Base-by-base conservation (phyloP, 2,888 invertebrate species). In the Eupithecia tripunctaria region DNA sequence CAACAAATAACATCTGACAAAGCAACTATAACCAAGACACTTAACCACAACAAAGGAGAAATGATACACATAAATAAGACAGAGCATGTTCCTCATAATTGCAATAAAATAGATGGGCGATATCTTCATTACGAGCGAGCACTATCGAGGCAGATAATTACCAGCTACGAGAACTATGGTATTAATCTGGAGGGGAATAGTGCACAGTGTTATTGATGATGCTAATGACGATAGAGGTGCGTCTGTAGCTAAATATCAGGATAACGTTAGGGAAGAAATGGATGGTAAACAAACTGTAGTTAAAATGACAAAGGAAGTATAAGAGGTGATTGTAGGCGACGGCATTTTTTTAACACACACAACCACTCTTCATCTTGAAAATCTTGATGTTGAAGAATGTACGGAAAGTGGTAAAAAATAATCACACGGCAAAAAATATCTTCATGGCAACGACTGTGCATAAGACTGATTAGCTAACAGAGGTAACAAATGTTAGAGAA, bases 81-180 rank as follows among this genome's bases (percentile, higher is more conserved):
- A 64, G 67, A 25, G 69, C 67, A 76, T 72, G 72, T 73, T 74
- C 71, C 67, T 75, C 74, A 78, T 87, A 86, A 89, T 87, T 86
- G 88, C 88, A 89, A 88, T 86, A 87, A 86, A 87, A 85, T 85
- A 85, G 89, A 88, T 86, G 83, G 82, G 83, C 84, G 88, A 91
- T 91, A 89, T 91, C 89, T 92, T 91, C 90, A 91, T 92, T 91
- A 91, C 84, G 75, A 82, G 85, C 83, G 84, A 83, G 82, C 83
- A 84, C 84, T 85, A 90, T 89, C 87, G 88, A 87, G 87, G 88
- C 87, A 84, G 87, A 89, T 91, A 91, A 92, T 91, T 91, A 89
- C 86, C 76, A 81, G 80, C 86, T 80, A 83, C 81, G 77, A 79
- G 79, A 74, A 79, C 78, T 82, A 82, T 87, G 84, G 86, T 88